phyloP scores from a whole-genome alignment of 2,113 vertebrate species.

The Misgurnus anguillicaudatus region DNA sequence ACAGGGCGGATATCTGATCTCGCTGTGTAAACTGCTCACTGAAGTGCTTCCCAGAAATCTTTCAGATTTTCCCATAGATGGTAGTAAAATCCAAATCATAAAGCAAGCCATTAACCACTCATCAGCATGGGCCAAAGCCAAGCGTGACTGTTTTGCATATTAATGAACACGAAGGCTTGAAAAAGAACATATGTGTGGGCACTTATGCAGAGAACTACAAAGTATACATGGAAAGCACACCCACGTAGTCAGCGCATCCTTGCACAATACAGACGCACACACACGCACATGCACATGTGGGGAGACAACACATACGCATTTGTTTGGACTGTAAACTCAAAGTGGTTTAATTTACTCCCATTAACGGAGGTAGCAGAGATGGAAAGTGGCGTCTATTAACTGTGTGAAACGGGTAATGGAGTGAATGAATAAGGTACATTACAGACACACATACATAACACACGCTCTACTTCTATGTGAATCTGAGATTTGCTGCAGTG shows the following conservation, averaged over 20 bases:
- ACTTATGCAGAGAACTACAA: conserved; percentile 5
- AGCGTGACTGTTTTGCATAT: conserved; percentile 68
- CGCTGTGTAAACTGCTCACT: conserved; percentile 42
- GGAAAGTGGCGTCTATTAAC: conserved; percentile 20
- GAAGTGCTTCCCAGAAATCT: conserved; percentile 56
- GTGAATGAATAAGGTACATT: conserved; percentile 11
- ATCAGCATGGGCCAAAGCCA: conserved; percentile 61
- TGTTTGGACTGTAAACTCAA: conserved; percentile 14
- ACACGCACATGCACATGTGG: conserved; percentile 41
- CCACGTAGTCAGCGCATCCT: neutral
- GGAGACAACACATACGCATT: neutral
- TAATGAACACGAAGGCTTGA: conserved; percentile 57
- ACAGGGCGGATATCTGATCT: conserved; percentile 11
- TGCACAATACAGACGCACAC: conserved; percentile 26
- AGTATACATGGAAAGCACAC: conserved; percentile 2
- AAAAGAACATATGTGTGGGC: conserved; percentile 21
- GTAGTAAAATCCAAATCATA: conserved; percentile 64
- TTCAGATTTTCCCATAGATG: conserved; percentile 61
- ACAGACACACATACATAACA: conserved; percentile 32
- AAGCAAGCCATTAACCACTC: conserved; percentile 67
- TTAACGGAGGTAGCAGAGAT: conserved; percentile 34
- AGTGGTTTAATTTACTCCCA: conserved; percentile 15
- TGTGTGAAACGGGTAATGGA: conserved; percentile 33
- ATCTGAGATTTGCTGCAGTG: neutral
- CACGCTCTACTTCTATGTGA: neutral